Base-by-base conservation (phyloP, 2,888 invertebrate species). In the Nomada fabriciana region DNA sequence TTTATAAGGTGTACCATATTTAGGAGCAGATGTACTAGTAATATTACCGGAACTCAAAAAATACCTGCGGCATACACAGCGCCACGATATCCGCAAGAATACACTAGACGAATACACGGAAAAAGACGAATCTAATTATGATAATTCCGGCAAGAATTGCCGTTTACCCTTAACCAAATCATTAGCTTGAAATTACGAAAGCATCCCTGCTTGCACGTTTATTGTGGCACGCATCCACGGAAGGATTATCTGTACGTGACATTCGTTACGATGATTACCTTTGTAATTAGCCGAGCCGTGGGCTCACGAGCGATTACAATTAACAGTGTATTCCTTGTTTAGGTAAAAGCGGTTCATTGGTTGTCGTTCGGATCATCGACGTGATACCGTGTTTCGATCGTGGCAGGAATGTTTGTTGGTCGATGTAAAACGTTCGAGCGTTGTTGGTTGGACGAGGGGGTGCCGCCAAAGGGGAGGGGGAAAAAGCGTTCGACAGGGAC, bases 191-290 rank as follows among this genome's bases (percentile, higher is more conserved):
- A 80, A 68, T 80, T 80, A 47, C 57, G 50, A 63, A 73, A 73
- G n/a, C 72, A 10, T 36, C 25, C 53, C 42, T 47, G 4, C n/a
- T 20, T n/a, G 15, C 60, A 9, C 42, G 47, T 65, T 42, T 50
- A 25, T 74, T 52, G 73, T 69, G 73, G 70, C 77, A 50, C 20
- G 25, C 36, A 61, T 71, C 81, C 53, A 80, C 77, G 76, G 60
- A 67, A 71, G 86, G 87, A 84, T 88, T 84, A 88, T 80, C 75
- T 78, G 80, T 78, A 79, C 81, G 81, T 83, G 85, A 85, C 88
- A 89, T 87, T 89, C 89, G 88, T 88, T 88, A 88, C 87, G 85
- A 88, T 88, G 89, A 88, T 89, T 88, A 88, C 88, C 83, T 83
- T 86, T 86, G 88, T 88, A 89, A 88, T 88, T 88, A 88, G 87